Percentiles rank a stretch among this genome's conserved stretches.
phyloP scores from a whole-genome alignment of 2,113 vertebrate species.

The Stigmatopora nigra region DNA sequence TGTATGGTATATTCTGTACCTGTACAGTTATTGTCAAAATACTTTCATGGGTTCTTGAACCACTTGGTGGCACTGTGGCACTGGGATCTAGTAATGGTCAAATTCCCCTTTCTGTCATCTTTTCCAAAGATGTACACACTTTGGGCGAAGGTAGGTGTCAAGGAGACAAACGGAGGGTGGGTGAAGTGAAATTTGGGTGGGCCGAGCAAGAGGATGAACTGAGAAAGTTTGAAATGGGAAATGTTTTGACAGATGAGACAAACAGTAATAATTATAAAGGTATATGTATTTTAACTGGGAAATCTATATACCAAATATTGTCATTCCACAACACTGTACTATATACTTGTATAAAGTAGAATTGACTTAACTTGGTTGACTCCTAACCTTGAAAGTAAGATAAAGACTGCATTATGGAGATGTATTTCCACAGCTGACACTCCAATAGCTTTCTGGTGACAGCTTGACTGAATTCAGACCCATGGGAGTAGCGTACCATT shows the following conservation, averaged over 20 bases:
- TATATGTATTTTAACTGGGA: too few relatives aligned
- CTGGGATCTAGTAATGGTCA: conserved; percentile 18
- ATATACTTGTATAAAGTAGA: conserved; percentile 37
- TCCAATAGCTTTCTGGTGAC: conserved; percentile 42
- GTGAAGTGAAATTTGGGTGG: conserved; percentile 33
- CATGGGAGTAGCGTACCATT: conserved; percentile 50
- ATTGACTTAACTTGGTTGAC: conserved; percentile 29
- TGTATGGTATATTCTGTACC: background rate
- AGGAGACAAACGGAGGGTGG: conserved; percentile 16
- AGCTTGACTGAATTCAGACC: conserved; percentile 40
- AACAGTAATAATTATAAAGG: too few relatives aligned
- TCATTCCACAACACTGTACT: conserved; percentile 8
- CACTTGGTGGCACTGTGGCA: conserved; percentile 70
- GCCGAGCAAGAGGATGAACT: conserved; percentile 13
- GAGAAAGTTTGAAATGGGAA: conserved; percentile 6
- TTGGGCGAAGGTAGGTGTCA: conserved; percentile 36
- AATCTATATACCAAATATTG: conserved; percentile 4
- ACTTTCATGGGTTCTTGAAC: conserved; percentile 7
- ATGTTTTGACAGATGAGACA: conserved; percentile 17
- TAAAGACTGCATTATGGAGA: conserved; percentile 3
- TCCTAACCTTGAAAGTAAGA: conserved; percentile 47
- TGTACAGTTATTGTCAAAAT: conserved; percentile 11
- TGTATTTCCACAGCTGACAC: conserved; percentile 32
- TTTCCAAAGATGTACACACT: conserved; percentile 41
- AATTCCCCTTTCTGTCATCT: background rate